phyloP scores from a whole-genome alignment of 2,888 invertebrate species.

The Ceraclea dissimilis region DNA sequence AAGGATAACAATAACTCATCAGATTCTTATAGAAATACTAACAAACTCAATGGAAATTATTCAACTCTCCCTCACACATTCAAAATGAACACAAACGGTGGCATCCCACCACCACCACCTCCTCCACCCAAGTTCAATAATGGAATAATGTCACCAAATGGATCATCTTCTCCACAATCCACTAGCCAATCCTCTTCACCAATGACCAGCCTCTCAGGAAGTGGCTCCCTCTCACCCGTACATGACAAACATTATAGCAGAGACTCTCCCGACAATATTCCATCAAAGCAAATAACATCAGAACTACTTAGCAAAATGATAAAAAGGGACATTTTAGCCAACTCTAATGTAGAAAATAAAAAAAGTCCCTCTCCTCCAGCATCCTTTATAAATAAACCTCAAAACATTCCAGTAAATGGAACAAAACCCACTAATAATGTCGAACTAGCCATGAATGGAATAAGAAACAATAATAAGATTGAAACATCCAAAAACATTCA shows the following conservation, averaged over 20 bases:
- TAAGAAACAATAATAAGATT: not conserved
- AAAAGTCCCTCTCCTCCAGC: constrained; percentile 6
- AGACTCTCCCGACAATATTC: constrained; percentile 15
- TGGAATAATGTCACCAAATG: constrained; percentile 13
- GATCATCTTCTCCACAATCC: constrained; percentile 18
- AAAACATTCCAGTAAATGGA: not conserved
- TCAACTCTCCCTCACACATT: constrained; percentile 10
- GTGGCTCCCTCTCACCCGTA: constrained; percentile 25
- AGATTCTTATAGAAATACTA: not conserved
- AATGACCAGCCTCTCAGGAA: constrained; percentile 22
- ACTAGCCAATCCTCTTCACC: constrained; percentile 30
- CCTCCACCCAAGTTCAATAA: constrained; percentile 25
- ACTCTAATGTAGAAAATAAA: constrained; percentile 21
- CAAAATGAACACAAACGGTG: constrained; percentile 12
- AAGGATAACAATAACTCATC: not conserved
- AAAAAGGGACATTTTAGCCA: constrained; percentile 32
- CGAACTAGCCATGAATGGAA: not conserved
- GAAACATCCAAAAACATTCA: not conserved
- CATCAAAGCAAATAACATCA: constrained; percentile 22
- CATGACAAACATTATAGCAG: constrained; percentile 15
- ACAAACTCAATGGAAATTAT: not conserved
- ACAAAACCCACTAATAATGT: not conserved
- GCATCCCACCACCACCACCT: constrained; percentile 26
- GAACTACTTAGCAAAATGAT: constrained; percentile 22
- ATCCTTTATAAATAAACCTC: not conserved